These are phyloP conservation scores for Polyommatus icarus DNA, from an alignment of 2,888 invertebrate genomes.

Conservation along the genomic window DNA sequence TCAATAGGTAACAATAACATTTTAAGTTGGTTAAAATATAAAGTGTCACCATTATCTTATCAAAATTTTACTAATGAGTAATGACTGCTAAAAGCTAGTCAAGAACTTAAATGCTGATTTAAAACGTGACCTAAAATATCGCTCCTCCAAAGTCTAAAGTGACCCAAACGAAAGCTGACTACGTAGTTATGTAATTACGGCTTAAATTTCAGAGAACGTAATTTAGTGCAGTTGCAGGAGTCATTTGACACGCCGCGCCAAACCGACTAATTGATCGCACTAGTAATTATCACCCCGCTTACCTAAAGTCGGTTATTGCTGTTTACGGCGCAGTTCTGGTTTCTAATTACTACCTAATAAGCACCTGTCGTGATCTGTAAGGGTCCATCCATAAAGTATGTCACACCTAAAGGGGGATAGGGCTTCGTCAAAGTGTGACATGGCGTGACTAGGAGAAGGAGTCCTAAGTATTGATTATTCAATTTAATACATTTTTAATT, in stretches of 20 bases:
- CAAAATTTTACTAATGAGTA: too few relatives aligned
- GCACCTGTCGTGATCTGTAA: too few relatives aligned
- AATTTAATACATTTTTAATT: too few relatives aligned
- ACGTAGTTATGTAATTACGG: background rate
- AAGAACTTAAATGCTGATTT: background rate
- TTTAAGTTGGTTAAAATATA: too few relatives aligned
- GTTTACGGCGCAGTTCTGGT: background rate
- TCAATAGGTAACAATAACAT: too few relatives aligned
- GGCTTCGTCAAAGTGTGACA: too few relatives aligned
- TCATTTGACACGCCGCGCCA: background rate
- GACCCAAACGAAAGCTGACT: background rate
- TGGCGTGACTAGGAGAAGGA: too few relatives aligned
- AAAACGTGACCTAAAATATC: background rate
- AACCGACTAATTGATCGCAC: slow-evolving; percentile 7
- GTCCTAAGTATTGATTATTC: too few relatives aligned
- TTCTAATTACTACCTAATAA: background rate
- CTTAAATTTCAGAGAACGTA: slow-evolving; percentile 1
- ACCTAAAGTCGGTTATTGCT: background rate
- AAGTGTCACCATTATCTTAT: too few relatives aligned
- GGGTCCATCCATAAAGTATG: too few relatives aligned
- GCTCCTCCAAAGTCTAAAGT: background rate
- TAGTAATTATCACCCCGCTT: slow-evolving; percentile 5
- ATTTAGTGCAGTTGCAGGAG: background rate
- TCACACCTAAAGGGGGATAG: too few relatives aligned
- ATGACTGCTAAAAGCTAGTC: background rate